These are phyloP conservation scores for Cephus pulcher DNA, from an alignment of 2,888 invertebrate genomes.

Conservation along the genomic window DNA sequence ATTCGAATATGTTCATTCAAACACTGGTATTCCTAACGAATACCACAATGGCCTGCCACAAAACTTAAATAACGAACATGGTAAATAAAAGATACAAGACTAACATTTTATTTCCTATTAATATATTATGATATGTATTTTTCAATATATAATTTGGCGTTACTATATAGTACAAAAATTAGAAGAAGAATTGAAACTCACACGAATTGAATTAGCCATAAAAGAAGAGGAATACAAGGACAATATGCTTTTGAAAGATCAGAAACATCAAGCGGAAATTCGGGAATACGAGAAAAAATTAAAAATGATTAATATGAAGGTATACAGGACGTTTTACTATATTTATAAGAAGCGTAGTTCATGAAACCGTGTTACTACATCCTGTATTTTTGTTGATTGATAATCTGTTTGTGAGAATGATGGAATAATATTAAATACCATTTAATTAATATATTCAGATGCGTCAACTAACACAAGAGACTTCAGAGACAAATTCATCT, in stretches of 20 bases:
- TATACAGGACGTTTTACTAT: constrained; percentile 5
- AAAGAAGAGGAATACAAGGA: constrained; percentile 26
- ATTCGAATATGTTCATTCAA: not conserved
- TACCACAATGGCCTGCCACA: not conserved
- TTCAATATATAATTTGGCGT: not conserved
- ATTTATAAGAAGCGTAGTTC: not conserved
- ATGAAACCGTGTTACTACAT: not conserved
- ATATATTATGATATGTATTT: not conserved
- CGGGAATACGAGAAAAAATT: constrained; percentile 24
- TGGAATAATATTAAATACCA: not conserved
- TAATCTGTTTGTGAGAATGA: not conserved
- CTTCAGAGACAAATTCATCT: not conserved
- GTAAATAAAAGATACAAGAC: constrained; percentile 12
- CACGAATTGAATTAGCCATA: constrained; percentile 25
- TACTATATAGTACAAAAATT: constrained; percentile 28
- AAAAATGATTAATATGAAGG: not conserved
- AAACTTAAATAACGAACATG: constrained; percentile 9
- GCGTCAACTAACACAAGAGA: not conserved
- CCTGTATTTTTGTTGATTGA: not conserved
- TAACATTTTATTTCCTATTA: not conserved
- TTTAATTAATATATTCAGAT: not conserved
- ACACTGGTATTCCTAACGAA: not conserved
- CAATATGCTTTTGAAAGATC: constrained; percentile 25
- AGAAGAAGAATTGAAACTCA: constrained; percentile 29
- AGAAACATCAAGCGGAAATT: constrained; percentile 28